Base-by-base conservation (phyloP, 2,113 vertebrate species). In the Ciconia maguari region DNA sequence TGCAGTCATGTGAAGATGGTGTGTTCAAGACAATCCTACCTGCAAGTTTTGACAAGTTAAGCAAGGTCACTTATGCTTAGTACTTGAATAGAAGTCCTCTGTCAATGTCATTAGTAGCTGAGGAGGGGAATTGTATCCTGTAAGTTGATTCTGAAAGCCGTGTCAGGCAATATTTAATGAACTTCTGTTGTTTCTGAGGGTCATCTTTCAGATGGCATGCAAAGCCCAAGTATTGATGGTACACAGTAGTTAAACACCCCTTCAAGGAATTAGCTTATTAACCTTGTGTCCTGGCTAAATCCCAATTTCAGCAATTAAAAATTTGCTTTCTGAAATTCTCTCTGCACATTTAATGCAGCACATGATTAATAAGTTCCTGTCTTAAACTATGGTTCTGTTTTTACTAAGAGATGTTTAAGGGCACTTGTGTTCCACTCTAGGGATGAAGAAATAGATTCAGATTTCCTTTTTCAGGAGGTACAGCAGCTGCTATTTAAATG, bases 211-310 rank as follows among this genome's bases (percentile, higher is more conserved):
- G 34, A 14, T 6, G 34, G 60, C 61, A 65, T 20, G 46, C 60
- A 65, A 58, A 81, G 54, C n/a, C 46, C 11, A 3, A 46, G 36
- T 46, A 78, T 27, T 77, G 91, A 81, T 70, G 55, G 64, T 36
- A 44, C 29, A 6, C 30, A 54, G 68, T 18, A n/a, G 34, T 74
- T 92, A 92, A 94, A 90, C 3, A 72, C 36, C 55, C 64, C 80
- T 91, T 91, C 1, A n/a, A 96, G 84, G 91, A 82, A 92, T 95
- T 60, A 84, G 80, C 72, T 92, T 68, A 91, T 94, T 95, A 95
- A 96, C 87, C 77, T 93, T 32, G 15, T 81, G 75, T 90, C 86
- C 75, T 94, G 77, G 83, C 55, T 48, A 7, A 42, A 77, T 75
- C 72, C 72, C 48, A 71, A 14, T 9, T 71, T 69, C 42, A 81